Evolutionary conservation across 2,797 vertebrate genomes (phyloP), one percentile per base, ranked within the genome.

Genomic region (Neostethus bicornis): DNA sequence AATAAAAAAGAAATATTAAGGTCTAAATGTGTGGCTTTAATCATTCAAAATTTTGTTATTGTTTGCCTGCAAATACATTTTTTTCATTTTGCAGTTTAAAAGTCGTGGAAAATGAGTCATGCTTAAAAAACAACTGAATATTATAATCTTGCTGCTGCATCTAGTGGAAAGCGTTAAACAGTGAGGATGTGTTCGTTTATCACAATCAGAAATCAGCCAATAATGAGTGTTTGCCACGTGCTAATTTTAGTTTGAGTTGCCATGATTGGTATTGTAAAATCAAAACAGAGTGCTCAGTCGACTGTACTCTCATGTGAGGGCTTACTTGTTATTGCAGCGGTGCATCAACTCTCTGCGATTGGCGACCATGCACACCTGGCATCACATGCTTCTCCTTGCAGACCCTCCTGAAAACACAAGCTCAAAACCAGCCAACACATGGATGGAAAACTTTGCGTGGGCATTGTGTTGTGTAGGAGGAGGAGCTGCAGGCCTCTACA

Each of bases 381-480:
- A 16, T 10, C 49, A 26, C 55, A 25, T 21, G 43, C 61, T 65
- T 56, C 51, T 62, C 57, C 45, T 50, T 34, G 10, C n/a, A 31
- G 44, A 24, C 21, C 25, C 10, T 31, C 20, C 47, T 29, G 29
- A 14, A 19, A 32, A 25, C 39, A 21, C 14, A 2, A 32, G 49
- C 26, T 70, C 38, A 61, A 42, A 64, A 50, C 47, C 47, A 70
- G 50, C 59, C 43, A 53, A 44, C 60, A 21, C 42, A 50, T 60
- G 51, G 59, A 52, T 60, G 23, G 20, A 58, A 73, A 71, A 76
- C 21, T 66, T 66, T 48, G 77, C 38, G 77, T 87, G 73, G 80
- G 83, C 25, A 71, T 71, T 3, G 37, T 35, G 46, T 4, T 61
- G 77, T 16, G 79, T 81, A 66, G 85, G 84, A 63, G 54, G 28